Evolutionary conservation across 2,888 invertebrate species (phyloP), one percentile per base, ranked within the genome.

Genomic region (Cantharis rustica): DNA sequence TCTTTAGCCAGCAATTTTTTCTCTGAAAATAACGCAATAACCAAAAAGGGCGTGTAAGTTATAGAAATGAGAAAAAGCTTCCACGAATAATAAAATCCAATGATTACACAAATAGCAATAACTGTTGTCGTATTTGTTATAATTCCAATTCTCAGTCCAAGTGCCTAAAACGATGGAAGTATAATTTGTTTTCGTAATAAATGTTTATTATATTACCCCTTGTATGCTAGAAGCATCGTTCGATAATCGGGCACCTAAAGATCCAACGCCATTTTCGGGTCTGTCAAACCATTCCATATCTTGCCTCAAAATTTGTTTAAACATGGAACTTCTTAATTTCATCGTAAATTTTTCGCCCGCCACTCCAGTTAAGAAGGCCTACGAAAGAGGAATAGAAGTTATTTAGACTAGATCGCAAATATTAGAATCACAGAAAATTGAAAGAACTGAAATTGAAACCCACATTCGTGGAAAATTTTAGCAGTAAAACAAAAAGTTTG

Each of bases 331-430:
- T 73, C 96, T 89, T 4, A 96, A 86, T 76, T 96, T 90, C 84
- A 93, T 91, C 0, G 96, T 96, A 71, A 96, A 89, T 77, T 90
- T 88, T 86, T 96, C 96, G 61, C 96, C 96, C 27, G 96, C 95
- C 26, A 94, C 89, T 0, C 92, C 93, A 86, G 95, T 96, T 85
- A 92, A 90, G 74, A 84, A 87, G 73, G 86, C 84, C 87, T 87
- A n/a, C 7, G 31, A 63, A n/a, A 47, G n/a, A 47, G n/a, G 1
- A 16, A 23, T 47, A 1, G 9, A n/a, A 47, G n/a, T 47, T n/a
- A 23, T 23, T 1, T 23, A 23, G 20, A 20, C 20, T 3, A 20
- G 4, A 20, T 20, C 20, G 20, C 20, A 20, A 20, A 7, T n/a
- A 47, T 47, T 47, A n/a, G 5, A 13, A 47, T 47, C 5, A 47